Evolutionary conservation across 2,797 vertebrate species (phyloP), one percentile per base, ranked within the genome.

Genomic region (Tinamus major): DNA sequence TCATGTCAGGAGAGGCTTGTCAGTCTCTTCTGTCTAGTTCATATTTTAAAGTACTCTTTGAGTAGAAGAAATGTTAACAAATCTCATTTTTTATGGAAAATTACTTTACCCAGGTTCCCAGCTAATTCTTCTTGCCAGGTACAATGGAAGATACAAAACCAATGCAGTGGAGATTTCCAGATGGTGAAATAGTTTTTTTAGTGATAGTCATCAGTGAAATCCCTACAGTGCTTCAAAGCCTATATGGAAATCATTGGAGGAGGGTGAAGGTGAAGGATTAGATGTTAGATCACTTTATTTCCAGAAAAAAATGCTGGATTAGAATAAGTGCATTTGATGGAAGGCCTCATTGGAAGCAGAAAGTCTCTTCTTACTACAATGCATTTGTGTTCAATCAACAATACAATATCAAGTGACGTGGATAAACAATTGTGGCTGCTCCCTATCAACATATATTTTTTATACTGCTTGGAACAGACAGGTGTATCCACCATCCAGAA

Each of bases 121-220:
- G 41, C 8, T 79, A 82, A 69, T 65, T 59, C 53, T 42, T 79
- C 26, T 56, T 92, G 48, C 56, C 55, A 39, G 33, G 8, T 68
- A 69, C 65, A 93, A 94, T 74, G 62, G 90, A 23, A 23, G n/a
- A 80, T 2, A 83, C 37, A 85, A 87, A 93, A 87, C 44, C 4
- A 80, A 75, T 24, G 19, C 49, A 53, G 9, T 31, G 26, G 64
- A 33, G 75, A 69, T 71, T 94, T 90, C 68, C 86, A 94, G 68
- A 75, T 58, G 69, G 69, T 61, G 65, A 85, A 78, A 68, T 56
- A 79, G 48, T 51, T 83, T 85, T 51, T 92, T 91, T 41, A 68
- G 26, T 68, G 84, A 90, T 75, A 91, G 41, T 31, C 29, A 87
- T 90, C 94, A 89, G 69, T 76, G 87, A 95, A 94, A 85, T 69